Evolutionary conservation across 2,797 vertebrate species (phyloP).

Genomic region (Malurus leucopterus): DNA sequence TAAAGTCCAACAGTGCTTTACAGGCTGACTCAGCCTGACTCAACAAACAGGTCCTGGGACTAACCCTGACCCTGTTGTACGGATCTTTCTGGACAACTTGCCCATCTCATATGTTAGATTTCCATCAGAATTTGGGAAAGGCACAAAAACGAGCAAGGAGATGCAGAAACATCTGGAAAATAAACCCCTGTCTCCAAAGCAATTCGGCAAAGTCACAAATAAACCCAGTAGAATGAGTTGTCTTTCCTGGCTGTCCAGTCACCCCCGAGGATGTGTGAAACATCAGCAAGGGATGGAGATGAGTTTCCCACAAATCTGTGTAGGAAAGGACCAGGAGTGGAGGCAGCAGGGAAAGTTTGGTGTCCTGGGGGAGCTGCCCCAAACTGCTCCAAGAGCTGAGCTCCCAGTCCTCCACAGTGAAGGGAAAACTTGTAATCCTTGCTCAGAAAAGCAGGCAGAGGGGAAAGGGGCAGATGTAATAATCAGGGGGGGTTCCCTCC

Average conservation of each 20-base stretch:
- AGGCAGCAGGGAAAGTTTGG: not conserved
- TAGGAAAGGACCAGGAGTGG: not conserved
- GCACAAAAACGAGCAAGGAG: not conserved
- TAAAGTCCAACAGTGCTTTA: not conserved
- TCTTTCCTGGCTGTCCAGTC: not conserved
- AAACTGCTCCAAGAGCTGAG: not conserved
- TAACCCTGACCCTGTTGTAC: not conserved
- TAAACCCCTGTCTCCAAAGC: not conserved
- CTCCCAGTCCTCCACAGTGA: accelerated
- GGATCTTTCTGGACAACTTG: not conserved
- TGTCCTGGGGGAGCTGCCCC: not conserved
- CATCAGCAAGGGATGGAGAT: not conserved
- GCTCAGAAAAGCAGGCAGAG: not conserved
- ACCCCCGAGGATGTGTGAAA: not conserved
- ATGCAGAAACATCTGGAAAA: not conserved
- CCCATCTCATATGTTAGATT: accelerated
- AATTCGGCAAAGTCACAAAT: not conserved
- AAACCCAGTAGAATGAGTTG: not conserved
- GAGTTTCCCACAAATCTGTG: not conserved
- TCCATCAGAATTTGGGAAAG: not conserved
- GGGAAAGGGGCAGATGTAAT: not conserved
- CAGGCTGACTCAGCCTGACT: not conserved
- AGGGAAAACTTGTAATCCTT: not conserved
- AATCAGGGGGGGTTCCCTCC: not conserved
- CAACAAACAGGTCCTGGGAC: not conserved